Percentiles rank a stretch among this genome's conserved stretches.
phyloP scores from a whole-genome alignment of 1,140 invertebrate genomes.

The Drosophila serrata region DNA sequence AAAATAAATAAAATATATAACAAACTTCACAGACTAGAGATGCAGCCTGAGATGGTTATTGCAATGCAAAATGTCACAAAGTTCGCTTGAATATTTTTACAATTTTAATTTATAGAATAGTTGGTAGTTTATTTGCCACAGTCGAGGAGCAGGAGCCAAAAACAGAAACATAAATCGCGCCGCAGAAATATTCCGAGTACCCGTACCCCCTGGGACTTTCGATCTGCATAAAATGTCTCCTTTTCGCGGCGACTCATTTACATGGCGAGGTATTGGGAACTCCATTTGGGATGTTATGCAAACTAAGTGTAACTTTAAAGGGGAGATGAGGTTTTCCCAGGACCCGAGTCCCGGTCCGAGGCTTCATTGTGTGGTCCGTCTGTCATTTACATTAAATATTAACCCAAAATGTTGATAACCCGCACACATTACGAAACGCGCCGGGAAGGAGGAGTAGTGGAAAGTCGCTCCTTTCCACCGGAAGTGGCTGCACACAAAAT shows the following conservation, averaged over 20 bases:
- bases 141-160: slow-evolving; percentile 37
- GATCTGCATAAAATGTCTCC: slow-evolving; percentile 79
- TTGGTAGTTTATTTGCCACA: slow-evolving; percentile 49
- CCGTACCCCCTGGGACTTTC: slow-evolving; percentile 58
- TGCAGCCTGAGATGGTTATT: slow-evolving; percentile 43
- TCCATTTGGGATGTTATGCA: slow-evolving; percentile 42
- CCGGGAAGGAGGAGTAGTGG: not conserved
- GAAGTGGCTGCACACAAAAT: slow-evolving; percentile 48
- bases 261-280: slow-evolving; percentile 46
- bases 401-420: slow-evolving; percentile 79
- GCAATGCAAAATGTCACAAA: slow-evolving; percentile 64
- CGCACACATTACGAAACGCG: slow-evolving; percentile 63
- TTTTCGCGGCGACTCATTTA: slow-evolving; percentile 64
- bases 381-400: slow-evolving; percentile 82
- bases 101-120: slow-evolving; percentile 73
- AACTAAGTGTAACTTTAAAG: slow-evolving; percentile 44
- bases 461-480: slow-evolving; percentile 18
- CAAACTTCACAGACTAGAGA: slow-evolving; percentile 32
- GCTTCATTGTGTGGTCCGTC: slow-evolving; percentile 54
- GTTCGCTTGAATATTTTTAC: slow-evolving; percentile 67
- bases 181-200: slow-evolving; percentile 50
- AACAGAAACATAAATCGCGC: slow-evolving; percentile 61
- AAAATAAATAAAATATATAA: slow-evolving; percentile 16
- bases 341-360: slow-evolving; percentile 9
- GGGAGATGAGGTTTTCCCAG: not conserved